phyloP scores from a whole-genome alignment of 92 coral and sea anemone genomes.

The Palythoa caribaeorum region DNA sequence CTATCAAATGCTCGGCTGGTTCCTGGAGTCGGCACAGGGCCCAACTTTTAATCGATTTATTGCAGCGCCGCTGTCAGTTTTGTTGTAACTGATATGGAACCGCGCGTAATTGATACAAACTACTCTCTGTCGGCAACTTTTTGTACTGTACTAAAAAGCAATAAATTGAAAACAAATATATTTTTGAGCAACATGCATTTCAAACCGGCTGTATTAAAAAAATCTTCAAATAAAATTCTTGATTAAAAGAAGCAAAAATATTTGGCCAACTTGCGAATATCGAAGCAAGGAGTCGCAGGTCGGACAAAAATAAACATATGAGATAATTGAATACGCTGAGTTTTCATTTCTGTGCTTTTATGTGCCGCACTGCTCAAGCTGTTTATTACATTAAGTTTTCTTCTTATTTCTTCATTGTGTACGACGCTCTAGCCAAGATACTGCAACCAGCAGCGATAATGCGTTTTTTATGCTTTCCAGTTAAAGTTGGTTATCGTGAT shows the following conservation, averaged over 20 bases:
- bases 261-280: neutral
- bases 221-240: neutral
- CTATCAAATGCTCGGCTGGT: slow-evolving; percentile 48
- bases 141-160: slow-evolving; percentile 35
- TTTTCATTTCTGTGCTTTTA: slow-evolving; percentile 74
- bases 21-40: slow-evolving; percentile 47
- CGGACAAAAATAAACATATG: slow-evolving; percentile 86
- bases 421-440: slow-evolving; percentile 55
- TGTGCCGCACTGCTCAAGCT: slow-evolving; percentile 89
- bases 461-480: slow-evolving; percentile 68
- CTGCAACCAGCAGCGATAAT: slow-evolving; percentile 56
- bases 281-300: slow-evolving; percentile 66
- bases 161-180: neutral
- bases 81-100: slow-evolving; percentile 80
- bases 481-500: slow-evolving; percentile 45
- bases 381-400: slow-evolving; percentile 79
- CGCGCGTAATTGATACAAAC: slow-evolving; percentile 90
- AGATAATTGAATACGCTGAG: slow-evolving; percentile 90
- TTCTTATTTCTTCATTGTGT: slow-evolving; percentile 37
- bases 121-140: slow-evolving; percentile 80
- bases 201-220: neutral
- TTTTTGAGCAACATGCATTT: slow-evolving; percentile 11
- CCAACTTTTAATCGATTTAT: slow-evolving; percentile 67
- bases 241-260: slow-evolving; percentile 4
- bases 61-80: slow-evolving; percentile 74